Evolutionary conservation across 2,113 vertebrate species (phyloP), one percentile per base, ranked within the genome.

Genomic region (Dissostichus mawsoni): DNA sequence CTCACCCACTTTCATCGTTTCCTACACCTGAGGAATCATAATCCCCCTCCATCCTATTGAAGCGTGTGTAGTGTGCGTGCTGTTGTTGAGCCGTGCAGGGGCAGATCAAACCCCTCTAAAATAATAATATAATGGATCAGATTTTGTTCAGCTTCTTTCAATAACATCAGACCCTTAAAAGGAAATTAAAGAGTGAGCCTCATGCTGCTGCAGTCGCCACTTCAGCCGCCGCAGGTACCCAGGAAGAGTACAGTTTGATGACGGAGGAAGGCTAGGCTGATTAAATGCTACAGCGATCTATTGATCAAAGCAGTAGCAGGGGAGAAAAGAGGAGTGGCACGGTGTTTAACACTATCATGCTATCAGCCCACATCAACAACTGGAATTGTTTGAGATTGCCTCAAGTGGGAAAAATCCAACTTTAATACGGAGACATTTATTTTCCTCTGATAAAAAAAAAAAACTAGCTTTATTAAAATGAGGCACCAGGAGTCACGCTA

Each of bases 211-310:
- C 80, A 9, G 25, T 57, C 25, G 82, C 66, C 23, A 61, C 81
- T 86, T 80, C 69, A 67, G 78, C 64, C 62, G 74, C 67, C 33
- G 50, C 59, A 4, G 74, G 82, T 74, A 74, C 77, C 72, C 69
- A 45, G 45, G 85, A n/a, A n/a, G n/a, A 81, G 89, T 73, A 79
- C 53, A 59, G 78, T 84, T 58, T 89, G 90, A 85, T 88, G 89
- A 85, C 65, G 65, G 81, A 78, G 87, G 82, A 72, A 75, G 79
- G 63, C 76, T 53, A 0, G 59, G 82, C 82, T 92, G 92, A 93
- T 91, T 92, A 90, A 93, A 93, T 80, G 82, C 88, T 84, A 87
- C 87, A 90, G 88, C 53, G 88, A 82, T 91, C 84, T 92, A 93
- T 90, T 85, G 92, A 94, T 93, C 89, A 80, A 72, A 82, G 87